These are phyloP conservation scores for Atopsyche davidsoni DNA, from an alignment of 1,140 invertebrate species.

Conservation along the genomic window DNA sequence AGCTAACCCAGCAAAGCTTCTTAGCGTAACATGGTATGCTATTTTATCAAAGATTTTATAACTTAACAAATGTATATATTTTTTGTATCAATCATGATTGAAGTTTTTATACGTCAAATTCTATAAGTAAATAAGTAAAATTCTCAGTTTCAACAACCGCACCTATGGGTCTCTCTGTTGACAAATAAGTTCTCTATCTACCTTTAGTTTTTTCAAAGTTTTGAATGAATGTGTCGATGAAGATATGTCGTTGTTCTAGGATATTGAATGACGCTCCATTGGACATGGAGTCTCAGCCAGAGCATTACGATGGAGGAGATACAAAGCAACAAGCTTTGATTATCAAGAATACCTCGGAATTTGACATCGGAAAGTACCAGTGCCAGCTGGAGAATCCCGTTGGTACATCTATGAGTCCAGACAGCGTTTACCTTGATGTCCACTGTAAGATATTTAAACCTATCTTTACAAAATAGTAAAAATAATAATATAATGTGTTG, in stretches of 20 bases:
- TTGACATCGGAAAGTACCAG: constrained; percentile 75
- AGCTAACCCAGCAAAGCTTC: constrained; percentile 71
- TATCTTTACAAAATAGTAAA: not conserved
- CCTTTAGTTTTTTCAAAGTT: no score
- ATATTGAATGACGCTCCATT: constrained; percentile 63
- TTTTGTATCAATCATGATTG: no score
- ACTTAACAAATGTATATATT: not conserved
- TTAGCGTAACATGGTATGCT: constrained; percentile 65
- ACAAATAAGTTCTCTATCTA: no score
- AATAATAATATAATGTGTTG: no score
- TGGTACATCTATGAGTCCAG: constrained; percentile 60
- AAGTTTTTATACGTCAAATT: no score
- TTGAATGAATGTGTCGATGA: not conserved
- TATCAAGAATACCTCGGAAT: constrained; percentile 67
- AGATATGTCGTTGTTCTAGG: constrained; percentile 51
- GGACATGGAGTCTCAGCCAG: constrained; percentile 49
- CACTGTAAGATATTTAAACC: constrained; percentile 60
- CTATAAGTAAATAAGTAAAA: no score
- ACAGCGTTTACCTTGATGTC: constrained; percentile 65
- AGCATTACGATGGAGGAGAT: constrained; percentile 65
- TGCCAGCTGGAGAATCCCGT: constrained; percentile 73
- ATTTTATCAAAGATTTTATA: not conserved
- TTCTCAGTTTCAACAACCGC: no score
- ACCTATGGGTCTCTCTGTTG: no score
- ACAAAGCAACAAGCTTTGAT: constrained; percentile 66